phyloP scores from a whole-genome alignment of 2,888 invertebrate genomes.

The Pyrocoelia pectoralis region DNA sequence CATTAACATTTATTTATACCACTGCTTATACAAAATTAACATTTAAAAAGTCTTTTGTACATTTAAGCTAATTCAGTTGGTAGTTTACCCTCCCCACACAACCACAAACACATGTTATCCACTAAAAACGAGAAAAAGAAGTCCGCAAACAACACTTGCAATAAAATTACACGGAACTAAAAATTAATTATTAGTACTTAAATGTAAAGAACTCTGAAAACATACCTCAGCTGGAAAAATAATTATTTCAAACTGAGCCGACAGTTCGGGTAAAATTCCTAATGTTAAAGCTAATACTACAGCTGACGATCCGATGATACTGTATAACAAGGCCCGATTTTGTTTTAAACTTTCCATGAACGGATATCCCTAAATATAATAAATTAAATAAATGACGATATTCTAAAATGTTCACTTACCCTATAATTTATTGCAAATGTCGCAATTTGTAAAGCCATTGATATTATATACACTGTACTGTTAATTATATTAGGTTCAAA shows the following conservation, averaged over 20 bases:
- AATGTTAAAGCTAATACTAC: slow-evolving; percentile 86
- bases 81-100: slow-evolving; percentile 83
- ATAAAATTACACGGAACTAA: slow-evolving; percentile 90
- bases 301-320: slow-evolving; percentile 82
- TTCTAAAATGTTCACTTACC: slow-evolving; percentile 64
- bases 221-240: slow-evolving; percentile 91
- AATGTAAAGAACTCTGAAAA: slow-evolving; percentile 37
- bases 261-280: slow-evolving; percentile 85
- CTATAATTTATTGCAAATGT: slow-evolving; percentile 99
- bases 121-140: slow-evolving; percentile 85
- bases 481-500: slow-evolving; percentile 96
- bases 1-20: slow-evolving; percentile 21
- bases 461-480: slow-evolving; percentile 98
- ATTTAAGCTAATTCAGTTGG: slow-evolving; percentile 34
- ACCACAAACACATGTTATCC: slow-evolving; percentile 84
- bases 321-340: slow-evolving; percentile 92
- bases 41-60: slow-evolving; percentile 26
- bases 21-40: slow-evolving; percentile 36
- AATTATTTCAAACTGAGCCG: slow-evolving; percentile 93
- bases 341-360: slow-evolving; percentile 97
- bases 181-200: slow-evolving; percentile 45
- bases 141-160: slow-evolving; percentile 85
- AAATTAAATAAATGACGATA: background rate
- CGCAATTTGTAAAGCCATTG: slow-evolving; percentile 95
- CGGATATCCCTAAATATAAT: slow-evolving; percentile 83